Evolutionary conservation across 2,888 invertebrate genomes (phyloP).

Genomic region (Drosophila pullipes): DNA sequence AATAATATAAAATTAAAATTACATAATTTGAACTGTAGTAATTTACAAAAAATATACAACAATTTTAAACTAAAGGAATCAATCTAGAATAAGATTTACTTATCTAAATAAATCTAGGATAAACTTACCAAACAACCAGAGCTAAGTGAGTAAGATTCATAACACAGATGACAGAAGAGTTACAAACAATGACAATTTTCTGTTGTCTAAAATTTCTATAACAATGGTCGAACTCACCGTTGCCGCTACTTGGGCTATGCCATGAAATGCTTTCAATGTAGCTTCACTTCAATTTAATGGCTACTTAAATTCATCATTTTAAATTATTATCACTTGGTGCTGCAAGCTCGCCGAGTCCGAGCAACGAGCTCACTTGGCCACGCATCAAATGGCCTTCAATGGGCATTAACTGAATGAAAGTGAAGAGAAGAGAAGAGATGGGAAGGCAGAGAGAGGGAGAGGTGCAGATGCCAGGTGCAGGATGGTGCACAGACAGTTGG

Average conservation of each 20-base stretch:
- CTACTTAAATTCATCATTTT: slow-evolving; percentile 79
- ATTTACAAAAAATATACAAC: too few species aligned
- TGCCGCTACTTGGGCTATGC: neutral
- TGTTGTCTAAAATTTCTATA: neutral
- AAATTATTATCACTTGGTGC: slow-evolving; percentile 68
- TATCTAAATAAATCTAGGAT: neutral
- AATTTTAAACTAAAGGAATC: neutral
- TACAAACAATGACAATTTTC: neutral
- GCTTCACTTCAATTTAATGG: slow-evolving; percentile 70
- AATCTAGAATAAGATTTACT: neutral
- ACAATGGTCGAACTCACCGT: neutral
- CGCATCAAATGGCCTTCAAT: slow-evolving; percentile 79
- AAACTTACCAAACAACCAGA: neutral
- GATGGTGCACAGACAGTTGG: neutral
- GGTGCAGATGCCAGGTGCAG: slow-evolving; percentile 14
- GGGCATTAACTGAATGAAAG: slow-evolving; percentile 58
- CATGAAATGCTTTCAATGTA: slow-evolving; percentile 31
- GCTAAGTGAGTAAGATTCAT: neutral
- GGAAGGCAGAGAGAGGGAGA: too few species aligned
- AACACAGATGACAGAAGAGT: neutral
- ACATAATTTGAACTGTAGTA: too few species aligned
- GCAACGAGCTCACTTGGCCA: slow-evolving; percentile 64
- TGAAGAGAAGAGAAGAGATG: neutral
- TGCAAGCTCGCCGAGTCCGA: slow-evolving; percentile 38
- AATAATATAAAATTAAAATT: neutral